These are phyloP conservation scores for Nasonia oneida DNA, from an alignment of 2,888 invertebrate species.

Conservation along the genomic window DNA sequence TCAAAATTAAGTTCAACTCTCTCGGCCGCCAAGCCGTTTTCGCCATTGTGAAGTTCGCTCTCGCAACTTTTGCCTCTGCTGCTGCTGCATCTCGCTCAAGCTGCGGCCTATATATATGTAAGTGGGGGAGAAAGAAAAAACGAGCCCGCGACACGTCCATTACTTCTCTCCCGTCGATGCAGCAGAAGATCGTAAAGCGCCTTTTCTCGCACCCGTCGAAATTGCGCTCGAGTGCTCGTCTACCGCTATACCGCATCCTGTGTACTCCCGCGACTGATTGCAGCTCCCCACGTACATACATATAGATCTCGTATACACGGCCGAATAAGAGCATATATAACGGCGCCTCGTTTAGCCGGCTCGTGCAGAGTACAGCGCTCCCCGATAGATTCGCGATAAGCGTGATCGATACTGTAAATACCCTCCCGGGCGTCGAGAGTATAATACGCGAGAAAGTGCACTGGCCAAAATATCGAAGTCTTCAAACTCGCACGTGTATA, in stretches of 20 bases:
- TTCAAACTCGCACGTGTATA: background rate
- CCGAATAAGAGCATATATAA: background rate
- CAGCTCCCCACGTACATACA: too few species aligned
- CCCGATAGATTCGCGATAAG: background rate
- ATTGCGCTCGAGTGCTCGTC: too few species aligned
- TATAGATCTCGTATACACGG: too few species aligned
- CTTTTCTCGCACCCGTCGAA: too few species aligned
- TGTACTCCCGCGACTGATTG: too few species aligned
- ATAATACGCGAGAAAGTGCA: too few species aligned
- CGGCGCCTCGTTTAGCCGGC: background rate
- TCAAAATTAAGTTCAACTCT: constrained; percentile 3
- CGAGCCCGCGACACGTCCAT: background rate
- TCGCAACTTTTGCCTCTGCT: background rate
- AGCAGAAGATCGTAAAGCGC: too few species aligned
- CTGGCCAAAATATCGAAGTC: background rate
- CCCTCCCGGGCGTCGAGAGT: too few species aligned
- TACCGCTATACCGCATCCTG: too few species aligned
- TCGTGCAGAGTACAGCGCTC: background rate
- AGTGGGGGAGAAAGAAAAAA: background rate
- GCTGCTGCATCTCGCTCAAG: background rate
- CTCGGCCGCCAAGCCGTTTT: constrained; percentile 2
- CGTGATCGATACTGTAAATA: background rate
- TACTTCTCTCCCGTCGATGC: background rate
- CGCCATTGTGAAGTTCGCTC: background rate
- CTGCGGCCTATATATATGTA: background rate